Evolutionary conservation across 2,888 invertebrate genomes (phyloP), one percentile per base, ranked within the genome.

Genomic region (Netelia virgata): DNA sequence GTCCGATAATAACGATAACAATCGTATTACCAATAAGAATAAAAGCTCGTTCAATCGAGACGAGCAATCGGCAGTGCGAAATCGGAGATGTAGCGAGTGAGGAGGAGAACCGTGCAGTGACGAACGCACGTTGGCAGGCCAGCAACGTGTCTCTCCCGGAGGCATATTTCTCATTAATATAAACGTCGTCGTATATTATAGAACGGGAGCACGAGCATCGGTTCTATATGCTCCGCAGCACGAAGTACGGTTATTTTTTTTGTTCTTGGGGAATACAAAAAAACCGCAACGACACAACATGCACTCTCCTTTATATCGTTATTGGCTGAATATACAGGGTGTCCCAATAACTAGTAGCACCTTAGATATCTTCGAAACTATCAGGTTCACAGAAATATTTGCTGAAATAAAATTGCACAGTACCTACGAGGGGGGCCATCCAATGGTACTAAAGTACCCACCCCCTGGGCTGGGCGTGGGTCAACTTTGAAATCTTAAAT

Each of bases 161-260:
- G 87, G 86, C 84, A 85, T 83, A 88, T 86, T 90, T 90, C 88
- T 89, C 88, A 90, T 90, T 89, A 89, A 90, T 89, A 88, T 88
- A 90, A 90, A 90, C 86, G 88, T 90, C 88, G 85, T 87, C 90
- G 88, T 89, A 89, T 89, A 89, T 90, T 89, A 89, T 83, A 74
- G 36, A 75, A 78, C 63, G 57, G 47, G 74, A 78, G 63, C 28
- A 83, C 36, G 18, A 47, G 63, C 20, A 61, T 20, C 50, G 1
- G 47, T 11, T 47, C n/a, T 61, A 47, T 23, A 28, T 11, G 20
- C 9, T 6, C 73, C 11, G 18, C 20, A 11, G 50, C 50, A 20
- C 57, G 68, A 18, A 10, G 16, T 5, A 20, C 59, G 57, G 14
- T 14, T 50, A 70, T 83, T 78, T 57, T 57, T 79, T 74, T n/a